Evolutionary conservation across 2,888 invertebrate species (phyloP).

Genomic region (Troides oblongomaculatus): DNA sequence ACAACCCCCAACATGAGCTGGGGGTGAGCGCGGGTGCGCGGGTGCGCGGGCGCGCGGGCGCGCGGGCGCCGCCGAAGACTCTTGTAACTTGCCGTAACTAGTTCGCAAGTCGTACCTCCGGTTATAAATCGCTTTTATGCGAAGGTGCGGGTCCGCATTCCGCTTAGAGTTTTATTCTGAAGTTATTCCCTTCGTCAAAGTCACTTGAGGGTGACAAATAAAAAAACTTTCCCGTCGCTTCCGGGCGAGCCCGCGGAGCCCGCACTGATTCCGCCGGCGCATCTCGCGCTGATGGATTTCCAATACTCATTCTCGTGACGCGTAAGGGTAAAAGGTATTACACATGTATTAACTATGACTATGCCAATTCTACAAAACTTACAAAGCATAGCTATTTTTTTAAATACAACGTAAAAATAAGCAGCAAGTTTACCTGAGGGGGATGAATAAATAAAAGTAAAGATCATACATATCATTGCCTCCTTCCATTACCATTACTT

Average conservation of each 20-base stretch:
- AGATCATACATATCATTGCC: no score
- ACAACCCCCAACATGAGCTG: no score
- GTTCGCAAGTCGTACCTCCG: constrained; percentile 27
- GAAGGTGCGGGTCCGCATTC: constrained; percentile 20
- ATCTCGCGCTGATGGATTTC: constrained; percentile 34
- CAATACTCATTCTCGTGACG: constrained; percentile 14
- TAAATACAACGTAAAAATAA: no score
- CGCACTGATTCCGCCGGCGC: constrained; percentile 50
- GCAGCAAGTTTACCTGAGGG: no score
- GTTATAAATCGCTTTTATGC: constrained; percentile 28
- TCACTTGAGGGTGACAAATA: constrained; percentile 59
- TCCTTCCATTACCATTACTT: no score
- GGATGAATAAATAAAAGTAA: no score
- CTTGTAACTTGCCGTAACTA: constrained; percentile 25
- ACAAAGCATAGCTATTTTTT: no score
- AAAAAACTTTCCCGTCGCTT: constrained; percentile 55
- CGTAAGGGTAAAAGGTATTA: no score
- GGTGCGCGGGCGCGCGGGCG: not conserved
- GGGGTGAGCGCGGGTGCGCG: no score
- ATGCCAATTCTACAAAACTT: no score
- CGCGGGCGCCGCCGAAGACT: constrained; percentile 7
- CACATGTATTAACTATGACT: no score
- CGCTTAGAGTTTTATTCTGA: constrained; percentile 39
- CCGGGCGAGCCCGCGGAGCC: constrained; percentile 48
- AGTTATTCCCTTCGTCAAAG: constrained; percentile 69